These are phyloP conservation scores for Amphipoea oculea DNA, from an alignment of 2,888 invertebrate species.

Conservation along the genomic window DNA sequence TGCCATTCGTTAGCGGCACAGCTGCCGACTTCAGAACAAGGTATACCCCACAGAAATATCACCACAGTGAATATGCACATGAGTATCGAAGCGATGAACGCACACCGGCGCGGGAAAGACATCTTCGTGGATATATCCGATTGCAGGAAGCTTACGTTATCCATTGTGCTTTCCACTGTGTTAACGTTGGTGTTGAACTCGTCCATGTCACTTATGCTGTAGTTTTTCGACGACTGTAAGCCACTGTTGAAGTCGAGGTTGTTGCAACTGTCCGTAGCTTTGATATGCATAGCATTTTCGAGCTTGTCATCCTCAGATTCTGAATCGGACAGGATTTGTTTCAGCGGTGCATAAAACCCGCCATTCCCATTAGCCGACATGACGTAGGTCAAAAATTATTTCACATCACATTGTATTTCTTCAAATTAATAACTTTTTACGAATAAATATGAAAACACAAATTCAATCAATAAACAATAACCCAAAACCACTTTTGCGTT, in stretches of 20 bases:
- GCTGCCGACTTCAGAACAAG: slow-evolving; percentile 93
- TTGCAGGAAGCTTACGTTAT: slow-evolving; percentile 87
- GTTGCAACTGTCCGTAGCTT: slow-evolving; percentile 83
- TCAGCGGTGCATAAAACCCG: slow-evolving; percentile 93
- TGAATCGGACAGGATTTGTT: slow-evolving; percentile 94
- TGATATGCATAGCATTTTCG: slow-evolving; percentile 80
- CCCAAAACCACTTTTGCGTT: slow-evolving; percentile 33
- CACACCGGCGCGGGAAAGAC: slow-evolving; percentile 92
- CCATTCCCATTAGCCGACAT: slow-evolving; percentile 88
- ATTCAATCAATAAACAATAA: slow-evolving; percentile 59
- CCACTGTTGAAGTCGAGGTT: slow-evolving; percentile 87
- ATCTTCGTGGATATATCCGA: slow-evolving; percentile 90
- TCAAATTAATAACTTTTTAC: slow-evolving; percentile 1
- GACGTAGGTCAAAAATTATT: slow-evolving; percentile 63
- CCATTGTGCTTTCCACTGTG: slow-evolving; percentile 87
- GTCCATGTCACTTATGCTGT: slow-evolving; percentile 87
- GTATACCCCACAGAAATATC: slow-evolving; percentile 94
- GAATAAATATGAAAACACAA: slow-evolving; percentile 20
- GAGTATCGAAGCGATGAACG: slow-evolving; percentile 93
- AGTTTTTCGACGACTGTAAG: slow-evolving; percentile 85
- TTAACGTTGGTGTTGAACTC: slow-evolving; percentile 87
- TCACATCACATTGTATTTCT: slow-evolving; percentile 53
- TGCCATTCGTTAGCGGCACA: slow-evolving; percentile 90
- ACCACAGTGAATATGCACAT: slow-evolving; percentile 93
- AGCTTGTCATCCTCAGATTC: slow-evolving; percentile 93